Conservation (phyloP, 2,888 invertebrate species). For the Drosophila colorata region DNA sequence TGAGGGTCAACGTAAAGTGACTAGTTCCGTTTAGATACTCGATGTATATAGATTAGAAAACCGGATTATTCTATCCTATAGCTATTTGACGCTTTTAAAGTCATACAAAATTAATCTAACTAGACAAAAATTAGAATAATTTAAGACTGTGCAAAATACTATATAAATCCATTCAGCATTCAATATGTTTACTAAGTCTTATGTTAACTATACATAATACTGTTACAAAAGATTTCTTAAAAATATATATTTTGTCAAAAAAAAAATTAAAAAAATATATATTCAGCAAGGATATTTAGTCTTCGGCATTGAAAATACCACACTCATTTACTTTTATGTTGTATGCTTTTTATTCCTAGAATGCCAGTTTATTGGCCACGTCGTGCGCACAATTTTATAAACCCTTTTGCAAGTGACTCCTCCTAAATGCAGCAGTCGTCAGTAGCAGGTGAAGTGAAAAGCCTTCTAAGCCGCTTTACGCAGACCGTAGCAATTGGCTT, state of each 20-base stretch:
- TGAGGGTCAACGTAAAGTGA: not conserved
- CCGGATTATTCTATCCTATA: no score
- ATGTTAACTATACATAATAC: no score
- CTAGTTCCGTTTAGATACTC: not conserved
- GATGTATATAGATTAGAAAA: no score
- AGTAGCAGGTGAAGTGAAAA: constrained; percentile 54
- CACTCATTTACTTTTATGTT: constrained; percentile 18
- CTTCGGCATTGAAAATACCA: not conserved
- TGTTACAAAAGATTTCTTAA: no score
- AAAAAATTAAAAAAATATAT: not conserved
- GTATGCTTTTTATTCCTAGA: constrained; percentile 15
- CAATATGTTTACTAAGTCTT: no score
- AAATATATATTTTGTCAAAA: no score
- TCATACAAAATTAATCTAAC: no score
- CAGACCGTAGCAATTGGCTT: constrained; percentile 46
- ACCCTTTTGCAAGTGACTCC: constrained; percentile 44
- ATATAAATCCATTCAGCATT: no score
- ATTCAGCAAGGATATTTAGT: constrained; percentile 15
- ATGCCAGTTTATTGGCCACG: constrained; percentile 67
- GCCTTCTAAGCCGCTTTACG: constrained; percentile 57
- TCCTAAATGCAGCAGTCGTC: constrained; percentile 18
- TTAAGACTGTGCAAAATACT: no score
- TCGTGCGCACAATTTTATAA: constrained; percentile 60
- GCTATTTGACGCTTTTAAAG: no score
- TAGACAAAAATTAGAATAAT: no score